phyloP scores from a whole-genome alignment of 2,113 vertebrate genomes.

The Sarotherodon lohbergeri region DNA sequence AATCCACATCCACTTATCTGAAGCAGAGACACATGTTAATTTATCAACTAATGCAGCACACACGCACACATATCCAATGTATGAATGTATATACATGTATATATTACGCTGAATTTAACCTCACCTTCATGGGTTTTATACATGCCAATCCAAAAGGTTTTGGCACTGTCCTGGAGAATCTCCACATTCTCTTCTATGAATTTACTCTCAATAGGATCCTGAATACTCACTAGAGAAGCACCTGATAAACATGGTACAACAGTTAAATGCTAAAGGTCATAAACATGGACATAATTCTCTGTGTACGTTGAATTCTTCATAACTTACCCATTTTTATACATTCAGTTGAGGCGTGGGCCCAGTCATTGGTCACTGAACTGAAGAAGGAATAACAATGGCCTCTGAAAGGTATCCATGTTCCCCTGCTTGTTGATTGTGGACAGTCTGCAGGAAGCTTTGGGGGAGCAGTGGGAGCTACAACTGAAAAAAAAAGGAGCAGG shows the following conservation, averaged over 20 bases:
- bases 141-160: slow-evolving; percentile 88
- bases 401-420: slow-evolving; percentile 87
- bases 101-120: not conserved
- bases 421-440: slow-evolving; percentile 74
- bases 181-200: slow-evolving; percentile 81
- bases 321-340: slow-evolving; percentile 79
- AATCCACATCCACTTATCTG: slow-evolving; percentile 87
- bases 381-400: slow-evolving; percentile 85
- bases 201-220: slow-evolving; percentile 62
- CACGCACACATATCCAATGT: too few relatives aligned
- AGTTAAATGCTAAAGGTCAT: too few relatives aligned
- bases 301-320: not conserved
- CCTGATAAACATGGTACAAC: too few relatives aligned
- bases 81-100: not conserved
- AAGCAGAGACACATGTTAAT: not conserved
- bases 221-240: too few relatives aligned
- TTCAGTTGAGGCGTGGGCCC: too few relatives aligned
- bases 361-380: slow-evolving; percentile 35
- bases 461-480: slow-evolving; percentile 79
- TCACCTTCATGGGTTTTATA: slow-evolving; percentile 87
- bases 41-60: not conserved
- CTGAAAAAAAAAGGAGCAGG: slow-evolving; percentile 53
- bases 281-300: not conserved
- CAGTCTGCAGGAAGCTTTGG: slow-evolving; percentile 88
- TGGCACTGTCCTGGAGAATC: slow-evolving; percentile 73